phyloP scores from a whole-genome alignment of 2,113 vertebrate genomes.

The Thamnophis sirtalis region DNA sequence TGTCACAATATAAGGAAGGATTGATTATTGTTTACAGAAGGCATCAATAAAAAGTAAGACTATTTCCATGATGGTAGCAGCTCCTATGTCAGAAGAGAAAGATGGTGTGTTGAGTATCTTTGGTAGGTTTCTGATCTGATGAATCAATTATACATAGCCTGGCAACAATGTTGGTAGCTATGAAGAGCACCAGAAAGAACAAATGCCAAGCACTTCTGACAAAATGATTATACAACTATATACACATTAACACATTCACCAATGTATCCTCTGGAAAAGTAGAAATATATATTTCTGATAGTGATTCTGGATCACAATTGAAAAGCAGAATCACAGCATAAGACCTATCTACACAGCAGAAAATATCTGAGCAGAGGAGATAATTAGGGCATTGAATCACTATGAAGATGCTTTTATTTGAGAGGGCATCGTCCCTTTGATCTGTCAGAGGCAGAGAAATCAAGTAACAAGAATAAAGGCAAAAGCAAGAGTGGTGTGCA shows the following conservation, averaged over 20 bases:
- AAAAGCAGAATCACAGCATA: background rate
- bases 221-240: background rate
- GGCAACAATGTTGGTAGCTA: background rate
- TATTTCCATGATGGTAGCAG: background rate
- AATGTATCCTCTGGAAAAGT: background rate
- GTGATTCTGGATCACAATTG: background rate
- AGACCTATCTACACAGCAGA: background rate
- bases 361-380: background rate
- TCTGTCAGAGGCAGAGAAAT: background rate
- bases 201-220: background rate
- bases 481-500: background rate
- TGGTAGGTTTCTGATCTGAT: background rate
- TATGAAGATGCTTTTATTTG: background rate
- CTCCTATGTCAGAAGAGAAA: background rate
- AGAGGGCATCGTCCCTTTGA: background rate
- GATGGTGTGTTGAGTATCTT: background rate
- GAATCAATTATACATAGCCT: background rate
- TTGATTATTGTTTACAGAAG: background rate
- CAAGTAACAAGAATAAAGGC: background rate
- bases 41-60: background rate
- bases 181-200: background rate
- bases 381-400: background rate
- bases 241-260: background rate
- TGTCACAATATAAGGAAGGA: background rate
- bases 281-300: background rate